Evolutionary conservation across 2,113 vertebrate species (phyloP), one percentile per base, ranked within the genome.

Genomic region (Chrysochloris asiatica): DNA sequence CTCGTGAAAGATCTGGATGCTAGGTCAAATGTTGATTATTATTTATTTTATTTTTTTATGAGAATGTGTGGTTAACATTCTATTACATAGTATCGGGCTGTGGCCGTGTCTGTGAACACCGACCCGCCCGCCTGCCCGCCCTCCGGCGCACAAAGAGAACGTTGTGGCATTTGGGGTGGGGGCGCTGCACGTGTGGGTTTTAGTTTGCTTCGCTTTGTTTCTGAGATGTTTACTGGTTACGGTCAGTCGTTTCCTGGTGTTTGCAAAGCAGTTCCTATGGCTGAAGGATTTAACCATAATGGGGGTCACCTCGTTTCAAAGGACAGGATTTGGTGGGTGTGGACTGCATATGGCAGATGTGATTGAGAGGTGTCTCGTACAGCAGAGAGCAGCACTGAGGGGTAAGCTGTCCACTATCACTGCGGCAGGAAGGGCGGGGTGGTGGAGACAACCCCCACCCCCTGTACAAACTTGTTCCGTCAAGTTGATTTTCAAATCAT

Each of bases 41-140:
- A 96, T 96, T 96, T 97, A 93, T 90, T 92, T 95, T 86, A 88
- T 96, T 95, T 96, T n/a, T 98, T 97, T 97, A 97, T 96, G 95
- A 96, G 97, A 84, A 94, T 11, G 96, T 89, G 93, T 91, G 96
- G 91, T 94, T 91, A 86, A 86, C 97, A 93, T 96, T 95, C 96
- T 86, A 5, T 43, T 83, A 96, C 96, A 59, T 12, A 30, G 90
- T 80, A 56, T 14, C 8, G 77, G 86, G 91, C 97, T 33, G 92
- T 6, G 75, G 81, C 89, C 0, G 1, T 1, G 41, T 41, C 92
- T 93, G 24, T 8, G 9, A 3, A 93, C 91, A 77, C n/a, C 76
- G 0, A 0, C 3, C 47, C 33, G 12, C n/a, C 13, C 0, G 0
- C 1, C n/a, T n/a, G n/a, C n/a, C n/a, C n/a, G n/a, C n/a, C n/a